Percentiles rank a stretch among this genome's conserved stretches.
Conservation (phyloP, 2,797 vertebrate genomes). For the Poeciliopsis turneri region DNA sequence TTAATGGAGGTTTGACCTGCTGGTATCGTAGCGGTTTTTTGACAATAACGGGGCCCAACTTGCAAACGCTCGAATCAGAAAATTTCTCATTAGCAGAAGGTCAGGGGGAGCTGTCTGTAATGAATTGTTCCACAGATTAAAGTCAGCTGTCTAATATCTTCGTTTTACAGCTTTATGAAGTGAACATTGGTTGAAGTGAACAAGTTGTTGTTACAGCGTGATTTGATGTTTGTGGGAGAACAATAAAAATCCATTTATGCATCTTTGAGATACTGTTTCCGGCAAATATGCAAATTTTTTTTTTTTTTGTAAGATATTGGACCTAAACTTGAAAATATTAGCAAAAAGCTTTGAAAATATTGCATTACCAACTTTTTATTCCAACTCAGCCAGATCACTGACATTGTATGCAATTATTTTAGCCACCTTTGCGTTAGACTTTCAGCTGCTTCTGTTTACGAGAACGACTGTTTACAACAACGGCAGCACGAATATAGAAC, state of each 20-base stretch:
- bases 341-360: background rate
- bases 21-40: background rate
- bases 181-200: background rate
- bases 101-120: background rate
- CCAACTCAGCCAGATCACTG: background rate
- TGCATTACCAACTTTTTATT: background rate
- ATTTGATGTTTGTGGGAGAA: background rate
- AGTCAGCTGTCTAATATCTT: slow-evolving; percentile 2
- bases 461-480: background rate
- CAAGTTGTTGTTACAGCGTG: background rate
- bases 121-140: background rate
- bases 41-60: background rate
- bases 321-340: background rate
- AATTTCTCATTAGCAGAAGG: slow-evolving; percentile 1
- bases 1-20: slow-evolving; percentile 12
- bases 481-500: background rate
- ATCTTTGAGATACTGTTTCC: too few relatives aligned
- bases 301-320: background rate
- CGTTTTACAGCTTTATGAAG: background rate
- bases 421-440: background rate
- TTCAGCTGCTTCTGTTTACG: background rate
- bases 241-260: background rate
- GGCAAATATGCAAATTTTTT: too few relatives aligned
- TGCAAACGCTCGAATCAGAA: slow-evolving; percentile 5
- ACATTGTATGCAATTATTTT: background rate